phyloP scores from a whole-genome alignment of 1,140 invertebrate genomes.

The Cydia amplana region DNA sequence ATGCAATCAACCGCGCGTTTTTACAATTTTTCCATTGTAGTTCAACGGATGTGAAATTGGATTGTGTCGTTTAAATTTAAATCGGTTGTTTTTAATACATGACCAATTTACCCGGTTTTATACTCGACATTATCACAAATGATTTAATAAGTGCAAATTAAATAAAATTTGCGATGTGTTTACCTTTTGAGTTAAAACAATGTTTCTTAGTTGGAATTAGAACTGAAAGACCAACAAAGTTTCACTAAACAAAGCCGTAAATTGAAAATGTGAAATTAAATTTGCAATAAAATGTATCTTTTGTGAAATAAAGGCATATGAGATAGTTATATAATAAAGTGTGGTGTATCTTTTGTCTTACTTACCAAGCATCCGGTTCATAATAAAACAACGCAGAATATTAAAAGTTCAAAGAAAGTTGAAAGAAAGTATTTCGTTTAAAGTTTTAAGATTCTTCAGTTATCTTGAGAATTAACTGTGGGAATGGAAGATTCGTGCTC shows the following conservation, averaged over 20 bases:
- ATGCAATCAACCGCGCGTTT: slow-evolving; percentile 2
- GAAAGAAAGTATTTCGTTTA: slow-evolving; percentile 4
- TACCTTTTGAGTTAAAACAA: not conserved
- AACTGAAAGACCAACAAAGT: not conserved
- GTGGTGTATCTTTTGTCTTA: not conserved
- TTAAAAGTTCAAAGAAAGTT: slow-evolving; percentile 4
- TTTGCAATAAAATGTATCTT: not conserved
- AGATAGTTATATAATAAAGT: not conserved
- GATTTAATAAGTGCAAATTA: too few species aligned
- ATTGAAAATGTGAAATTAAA: not conserved
- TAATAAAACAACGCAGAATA: not conserved
- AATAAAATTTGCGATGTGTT: too few species aligned
- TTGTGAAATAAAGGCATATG: not conserved
- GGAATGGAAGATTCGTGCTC: not conserved
- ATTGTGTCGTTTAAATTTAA: not conserved
- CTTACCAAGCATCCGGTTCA: not conserved
- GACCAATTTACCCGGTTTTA: not conserved
- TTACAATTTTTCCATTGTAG: slow-evolving; percentile 3
- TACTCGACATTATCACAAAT: not conserved
- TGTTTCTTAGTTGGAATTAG: not conserved
- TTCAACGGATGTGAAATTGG: not conserved
- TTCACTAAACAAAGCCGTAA: not conserved
- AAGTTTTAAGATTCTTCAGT: not conserved
- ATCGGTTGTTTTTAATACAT: not conserved
- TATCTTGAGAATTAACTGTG: slow-evolving; percentile 12